Evolutionary conservation across 2,113 vertebrate species (phyloP).

Genomic region (Columba janthina): DNA sequence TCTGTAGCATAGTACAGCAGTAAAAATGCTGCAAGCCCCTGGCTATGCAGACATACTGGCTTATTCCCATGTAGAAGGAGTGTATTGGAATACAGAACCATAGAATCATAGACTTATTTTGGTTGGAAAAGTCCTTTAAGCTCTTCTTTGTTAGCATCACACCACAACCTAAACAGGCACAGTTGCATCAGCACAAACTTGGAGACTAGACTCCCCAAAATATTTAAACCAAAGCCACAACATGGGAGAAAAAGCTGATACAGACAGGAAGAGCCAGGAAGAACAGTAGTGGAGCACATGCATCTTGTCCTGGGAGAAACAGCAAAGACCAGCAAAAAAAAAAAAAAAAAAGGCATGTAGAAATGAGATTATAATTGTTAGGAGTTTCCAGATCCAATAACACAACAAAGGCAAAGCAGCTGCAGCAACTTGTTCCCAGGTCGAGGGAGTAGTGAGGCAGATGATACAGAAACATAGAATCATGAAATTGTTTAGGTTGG

Average conservation of each 20-base stretch:
- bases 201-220: neutral
- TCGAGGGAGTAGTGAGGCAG: neutral
- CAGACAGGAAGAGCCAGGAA: neutral
- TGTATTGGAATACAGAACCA: neutral
- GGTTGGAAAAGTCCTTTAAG: no score
- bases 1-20: neutral
- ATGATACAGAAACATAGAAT: no score
- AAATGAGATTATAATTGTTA: neutral
- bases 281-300: neutral
- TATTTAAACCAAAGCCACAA: neutral
- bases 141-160: neutral
- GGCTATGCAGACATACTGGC: neutral
- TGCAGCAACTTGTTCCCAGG: neutral
- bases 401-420: neutral
- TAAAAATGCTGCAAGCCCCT: neutral
- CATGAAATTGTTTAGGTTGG: no score
- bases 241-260: neutral
- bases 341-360: neutral
- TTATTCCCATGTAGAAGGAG: neutral
- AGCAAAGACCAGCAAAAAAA: neutral
- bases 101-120: no score
- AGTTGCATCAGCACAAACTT: neutral
- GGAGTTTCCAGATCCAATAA: neutral
- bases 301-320: neutral
- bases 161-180: neutral